Percentiles rank a stretch among this genome's conserved stretches.
phyloP scores from a whole-genome alignment of 2,113 vertebrate species.

The Nerophis lumbriciformis region DNA sequence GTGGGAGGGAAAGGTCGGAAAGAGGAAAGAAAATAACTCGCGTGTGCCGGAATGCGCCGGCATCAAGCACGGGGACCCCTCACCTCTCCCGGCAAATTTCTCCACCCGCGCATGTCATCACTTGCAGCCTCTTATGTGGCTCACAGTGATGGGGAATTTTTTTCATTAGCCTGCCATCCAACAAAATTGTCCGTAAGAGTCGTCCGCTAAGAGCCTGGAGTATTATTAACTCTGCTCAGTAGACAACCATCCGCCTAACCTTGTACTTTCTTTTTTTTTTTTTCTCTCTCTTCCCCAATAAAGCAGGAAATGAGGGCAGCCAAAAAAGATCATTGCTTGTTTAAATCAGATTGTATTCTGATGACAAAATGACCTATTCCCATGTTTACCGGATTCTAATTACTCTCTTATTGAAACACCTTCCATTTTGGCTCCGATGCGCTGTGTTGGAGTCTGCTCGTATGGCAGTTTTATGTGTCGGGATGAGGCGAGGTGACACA shows the following conservation, averaged over 20 bases:
- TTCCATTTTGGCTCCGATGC: neutral
- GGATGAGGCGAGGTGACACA: conserved; percentile 21
- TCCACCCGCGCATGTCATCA: conserved; percentile 14
- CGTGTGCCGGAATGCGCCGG: neutral
- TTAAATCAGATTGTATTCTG: neutral
- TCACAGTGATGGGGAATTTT: conserved; percentile 29
- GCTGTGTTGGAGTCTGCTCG: neutral
- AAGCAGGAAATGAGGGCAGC: neutral
- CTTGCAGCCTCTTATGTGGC: conserved; percentile 16
- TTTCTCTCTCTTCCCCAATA: neutral
- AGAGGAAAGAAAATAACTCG: conserved; percentile 16
- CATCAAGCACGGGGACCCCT: neutral
- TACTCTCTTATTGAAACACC: neutral
- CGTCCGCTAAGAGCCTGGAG: conserved; percentile 27
- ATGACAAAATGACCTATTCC: neutral
- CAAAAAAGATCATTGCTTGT: neutral
- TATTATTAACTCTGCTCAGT: conserved; percentile 41
- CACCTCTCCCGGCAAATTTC: neutral
- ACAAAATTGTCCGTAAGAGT: conserved; percentile 50
- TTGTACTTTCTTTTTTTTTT: too few species aligned
- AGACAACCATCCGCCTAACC: conserved; percentile 22
- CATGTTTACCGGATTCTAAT: neutral
- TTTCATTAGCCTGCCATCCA: conserved; percentile 37
- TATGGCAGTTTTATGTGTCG: conserved; percentile 15
- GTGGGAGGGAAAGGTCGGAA: conserved; percentile 52